Base-by-base conservation (phyloP, 2,113 vertebrate genomes). In the Ptilorrhoa leucosticta region DNA sequence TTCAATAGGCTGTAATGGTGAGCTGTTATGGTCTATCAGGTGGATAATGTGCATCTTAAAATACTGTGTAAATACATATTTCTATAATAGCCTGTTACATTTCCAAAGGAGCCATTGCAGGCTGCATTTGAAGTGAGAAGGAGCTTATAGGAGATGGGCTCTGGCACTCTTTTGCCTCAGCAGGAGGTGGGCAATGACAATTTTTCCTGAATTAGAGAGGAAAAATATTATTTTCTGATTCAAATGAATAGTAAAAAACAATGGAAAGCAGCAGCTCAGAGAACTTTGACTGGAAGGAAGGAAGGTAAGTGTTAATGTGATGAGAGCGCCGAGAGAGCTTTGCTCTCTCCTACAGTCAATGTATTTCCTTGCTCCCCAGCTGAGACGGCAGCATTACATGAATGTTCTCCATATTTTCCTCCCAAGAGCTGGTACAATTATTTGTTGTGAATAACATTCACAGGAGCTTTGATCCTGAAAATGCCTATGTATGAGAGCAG, bases 11-110 rank as follows among this genome's bases (percentile, higher is more conserved):
- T 84, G 90, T 96, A 95, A 95, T 97, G 91, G 76, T 91, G 91
- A 97, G 89, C 92, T 94, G 84, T 97, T 97, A 94, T 96, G 93
- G 96, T 97, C 91, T 95, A 94, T 82, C 87, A 87, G 75, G 80
- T 96, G 89, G 88, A 96, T 94, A 97, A 97, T 94, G 78, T 87
- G 77, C 86, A 89, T 95, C 96, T 97, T 97, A 96, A 97, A 98
- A 97, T 97, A 97, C 83, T 96, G 68, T 97, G 77, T 97, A 98
- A 97, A 95, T 97, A 97, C 92, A 69, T 97, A 96, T 94, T 96
- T 96, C 97, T 97, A 82, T 96, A 94, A 97, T 95, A 96, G 89
- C 69, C 81, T 79, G 57, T 91, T 94, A 68, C 96, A 91, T 96
- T 96, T 97, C 94, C 92, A 92, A 91, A 90, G 87, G 50, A 97